These are phyloP conservation scores for Bombus superbus DNA, from an alignment of 1,140 invertebrate species.

Conservation along the genomic window DNA sequence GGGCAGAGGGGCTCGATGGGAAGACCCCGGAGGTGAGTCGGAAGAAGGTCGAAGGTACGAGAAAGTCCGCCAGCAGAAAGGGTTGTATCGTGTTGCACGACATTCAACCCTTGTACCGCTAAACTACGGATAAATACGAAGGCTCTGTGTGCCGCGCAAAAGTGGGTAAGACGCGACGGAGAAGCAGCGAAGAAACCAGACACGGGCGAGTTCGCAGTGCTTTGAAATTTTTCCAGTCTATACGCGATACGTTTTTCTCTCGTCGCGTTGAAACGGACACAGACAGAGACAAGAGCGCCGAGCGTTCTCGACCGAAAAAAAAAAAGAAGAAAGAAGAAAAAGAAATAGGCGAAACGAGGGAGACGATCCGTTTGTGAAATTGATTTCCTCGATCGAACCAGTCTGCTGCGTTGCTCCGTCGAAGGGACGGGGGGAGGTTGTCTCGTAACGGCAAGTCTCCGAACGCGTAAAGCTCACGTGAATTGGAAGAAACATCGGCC, in stretches of 20 bases:
- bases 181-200: slow-evolving; percentile 32
- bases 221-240: neutral
- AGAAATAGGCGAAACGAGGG: neutral
- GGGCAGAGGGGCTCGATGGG: slow-evolving; percentile 49
- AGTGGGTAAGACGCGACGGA: slow-evolving; percentile 49
- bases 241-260: neutral
- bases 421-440: neutral
- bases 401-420: neutral
- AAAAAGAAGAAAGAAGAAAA: no score
- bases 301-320: neutral
- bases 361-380: neutral
- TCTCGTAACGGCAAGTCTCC: neutral
- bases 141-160: slow-evolving; percentile 57
- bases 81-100: slow-evolving; percentile 74
- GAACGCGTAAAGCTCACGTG: slow-evolving; percentile 18
- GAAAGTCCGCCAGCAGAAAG: slow-evolving; percentile 63
- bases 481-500: slow-evolving; percentile 34
- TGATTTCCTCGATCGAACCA: neutral
- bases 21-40: slow-evolving; percentile 57
- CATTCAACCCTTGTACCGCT: slow-evolving; percentile 70
- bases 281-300: no score
- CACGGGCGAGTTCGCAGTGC: slow-evolving; percentile 32
- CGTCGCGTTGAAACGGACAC: neutral
- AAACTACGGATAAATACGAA: slow-evolving; percentile 71
- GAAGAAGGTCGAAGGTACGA: slow-evolving; percentile 63